Base-by-base conservation (phyloP, 2,888 invertebrate genomes). In the Pristionchus maxplancki region DNA sequence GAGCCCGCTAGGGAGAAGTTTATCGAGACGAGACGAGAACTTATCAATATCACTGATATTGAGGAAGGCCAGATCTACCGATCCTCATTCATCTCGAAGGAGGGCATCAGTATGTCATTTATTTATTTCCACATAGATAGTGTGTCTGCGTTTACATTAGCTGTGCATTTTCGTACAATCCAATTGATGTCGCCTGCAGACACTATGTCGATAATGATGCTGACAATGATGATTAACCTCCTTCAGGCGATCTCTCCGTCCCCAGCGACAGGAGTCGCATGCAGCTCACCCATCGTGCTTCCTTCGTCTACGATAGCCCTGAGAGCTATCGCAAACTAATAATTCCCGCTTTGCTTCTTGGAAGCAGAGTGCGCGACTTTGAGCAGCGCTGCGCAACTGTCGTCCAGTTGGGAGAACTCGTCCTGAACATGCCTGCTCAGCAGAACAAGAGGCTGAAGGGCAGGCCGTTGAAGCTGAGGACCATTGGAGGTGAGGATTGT, bases 1-100 rank as follows among this genome's bases (percentile, higher is more conserved):
- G 78, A 78, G 48, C 78, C 78, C 1, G 78, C 48, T n/a, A n/a
- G 78, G 20, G 78, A 78, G 48, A 78, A 78, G 78, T n/a, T 78
- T 48, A 78, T 78, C 78, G n/a, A 44, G 78, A 44, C 0, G 5
- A n/a, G 13, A 1, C 78, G 78, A 6, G 44, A 31, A 20, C 11
- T 13, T 1, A 6, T 78, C 44, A 2, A 5, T 0, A 40, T 78
- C 3, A 0, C 8, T 13, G 28, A n/a, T 13, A 9, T 48, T 1
- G 44, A 78, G 13, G 78, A 44, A 5, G n/a, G 34, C 0, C 34
- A n/a, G n/a, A 28, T 78, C 78, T 78, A 78, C 48, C 44, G 20
- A 9, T 3, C 44, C 1, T 9, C 34, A 8, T 44, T 8, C n/a
- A 78, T 78, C n/a, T n/a, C 78, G 28, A 48, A 15, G n/a, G 78